Evolutionary conservation across 2,113 vertebrate genomes (phyloP).

Genomic region (Stercorarius parasiticus): DNA sequence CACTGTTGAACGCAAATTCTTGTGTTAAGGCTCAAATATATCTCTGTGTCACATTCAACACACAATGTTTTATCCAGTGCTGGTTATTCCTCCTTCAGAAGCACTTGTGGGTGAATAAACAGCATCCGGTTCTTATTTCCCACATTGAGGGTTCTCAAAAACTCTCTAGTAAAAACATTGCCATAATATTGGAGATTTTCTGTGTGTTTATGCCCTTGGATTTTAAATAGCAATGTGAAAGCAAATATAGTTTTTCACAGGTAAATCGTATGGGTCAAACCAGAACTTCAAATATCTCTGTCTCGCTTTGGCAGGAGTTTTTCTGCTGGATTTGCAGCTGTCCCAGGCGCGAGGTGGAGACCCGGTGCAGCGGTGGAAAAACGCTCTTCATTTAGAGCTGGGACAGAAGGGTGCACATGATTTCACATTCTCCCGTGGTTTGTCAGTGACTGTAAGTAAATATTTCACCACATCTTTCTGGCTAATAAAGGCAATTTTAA

Average conservation of each 20-base stretch:
- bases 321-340: not conserved
- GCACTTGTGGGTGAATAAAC: not conserved
- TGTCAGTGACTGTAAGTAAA: not conserved
- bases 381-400: rapidly evolving
- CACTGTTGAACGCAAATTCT: not conserved
- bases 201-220: not conserved
- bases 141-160: not conserved
- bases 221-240: not conserved
- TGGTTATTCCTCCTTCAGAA: not conserved
- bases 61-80: not conserved
- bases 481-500: not conserved
- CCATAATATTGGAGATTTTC: not conserved
- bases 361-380: not conserved
- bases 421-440: not conserved
- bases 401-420: not conserved
- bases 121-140: not conserved
- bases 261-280: not conserved
- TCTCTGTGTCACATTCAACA: not conserved
- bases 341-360: not conserved
- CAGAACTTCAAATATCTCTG: not conserved
- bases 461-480: not conserved
- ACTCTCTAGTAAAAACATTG: not conserved
- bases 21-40: not conserved
- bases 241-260: not conserved
- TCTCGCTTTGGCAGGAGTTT: not conserved